Conservation (phyloP, 1,140 invertebrate genomes). For the Atta cephalotes region DNA sequence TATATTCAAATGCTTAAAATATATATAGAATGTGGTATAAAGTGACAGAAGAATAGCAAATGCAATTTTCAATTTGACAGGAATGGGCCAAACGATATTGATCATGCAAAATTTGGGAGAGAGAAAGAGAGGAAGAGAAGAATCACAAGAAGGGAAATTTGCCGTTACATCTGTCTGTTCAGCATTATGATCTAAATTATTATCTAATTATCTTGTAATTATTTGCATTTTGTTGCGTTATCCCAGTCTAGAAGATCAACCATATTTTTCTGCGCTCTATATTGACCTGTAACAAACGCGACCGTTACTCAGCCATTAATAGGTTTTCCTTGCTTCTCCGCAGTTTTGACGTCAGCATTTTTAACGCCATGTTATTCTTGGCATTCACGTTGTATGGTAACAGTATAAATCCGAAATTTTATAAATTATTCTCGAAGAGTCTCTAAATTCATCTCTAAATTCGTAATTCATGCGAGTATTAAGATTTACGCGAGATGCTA, state of each 20-base stretch:
- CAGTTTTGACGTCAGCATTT: slow-evolving; percentile 60
- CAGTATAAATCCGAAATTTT: not conserved
- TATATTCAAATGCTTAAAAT: not conserved
- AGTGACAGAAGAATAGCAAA: not conserved
- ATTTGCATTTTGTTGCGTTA: slow-evolving; percentile 36
- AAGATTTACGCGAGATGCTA: not conserved
- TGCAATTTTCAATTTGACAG: slow-evolving; percentile 65
- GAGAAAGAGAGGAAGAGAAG: not conserved
- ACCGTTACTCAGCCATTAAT: slow-evolving; percentile 58
- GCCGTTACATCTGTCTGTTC: not conserved
- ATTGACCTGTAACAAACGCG: slow-evolving; percentile 44
- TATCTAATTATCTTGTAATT: not conserved
- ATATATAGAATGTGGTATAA: not conserved
- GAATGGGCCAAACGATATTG: slow-evolving; percentile 80
- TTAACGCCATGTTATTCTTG: slow-evolving; percentile 33
- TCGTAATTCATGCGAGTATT: not conserved
- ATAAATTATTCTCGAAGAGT: slow-evolving; percentile 11
- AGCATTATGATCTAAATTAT: slow-evolving; percentile 28
- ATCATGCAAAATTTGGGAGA: slow-evolving; percentile 55
- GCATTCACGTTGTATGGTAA: not conserved
- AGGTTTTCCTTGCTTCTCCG: slow-evolving; percentile 38
- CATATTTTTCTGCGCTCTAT: slow-evolving; percentile 28
- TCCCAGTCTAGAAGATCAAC: not conserved
- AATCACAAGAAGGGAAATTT: slow-evolving; percentile 16
- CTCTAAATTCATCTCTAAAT: not conserved